phyloP scores from a whole-genome alignment of 1,140 invertebrate species.

The Steinernema khuongi region DNA sequence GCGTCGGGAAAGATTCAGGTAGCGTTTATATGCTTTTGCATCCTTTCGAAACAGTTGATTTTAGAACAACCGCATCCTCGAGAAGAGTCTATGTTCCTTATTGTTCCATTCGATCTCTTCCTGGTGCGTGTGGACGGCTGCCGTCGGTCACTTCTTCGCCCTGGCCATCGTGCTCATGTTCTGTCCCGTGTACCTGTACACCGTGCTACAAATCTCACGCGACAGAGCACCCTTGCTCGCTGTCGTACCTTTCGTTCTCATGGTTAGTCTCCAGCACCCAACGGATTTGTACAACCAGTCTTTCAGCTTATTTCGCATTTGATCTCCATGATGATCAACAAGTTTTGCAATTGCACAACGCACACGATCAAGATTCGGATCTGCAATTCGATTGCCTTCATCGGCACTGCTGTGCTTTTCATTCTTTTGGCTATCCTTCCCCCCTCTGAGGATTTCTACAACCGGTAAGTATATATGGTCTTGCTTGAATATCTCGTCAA shows the following conservation, averaged over 20 bases:
- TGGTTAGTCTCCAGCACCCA: neutral
- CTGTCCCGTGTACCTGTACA: constrained; percentile 27
- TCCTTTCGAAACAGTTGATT: neutral
- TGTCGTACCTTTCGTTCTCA: neutral
- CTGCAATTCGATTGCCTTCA: constrained; percentile 27
- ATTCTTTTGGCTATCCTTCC: constrained; percentile 17
- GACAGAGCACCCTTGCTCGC: neutral
- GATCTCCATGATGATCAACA: constrained; percentile 21
- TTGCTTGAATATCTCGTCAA: neutral
- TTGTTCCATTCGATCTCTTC: constrained; percentile 29
- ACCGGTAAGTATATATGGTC: constrained; percentile 14
- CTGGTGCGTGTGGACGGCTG: constrained; percentile 33
- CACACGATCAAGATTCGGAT: constrained; percentile 27
- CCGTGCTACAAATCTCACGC: constrained; percentile 23
- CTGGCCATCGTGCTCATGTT: constrained; percentile 15
- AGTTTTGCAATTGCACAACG: constrained; percentile 22
- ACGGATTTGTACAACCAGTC: neutral
- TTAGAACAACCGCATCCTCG: constrained; percentile 27
- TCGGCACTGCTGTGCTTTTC: constrained; percentile 17
- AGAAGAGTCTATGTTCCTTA: constrained; percentile 5
- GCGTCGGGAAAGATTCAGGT: constrained; percentile 33
- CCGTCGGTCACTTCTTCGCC: constrained; percentile 22
- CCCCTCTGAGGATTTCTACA: neutral
- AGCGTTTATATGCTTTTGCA: neutral
- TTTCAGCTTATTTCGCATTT: constrained; percentile 25